Evolutionary conservation across 2,113 vertebrate genomes (phyloP), one percentile per base, ranked within the genome.

Genomic region (Plecturocebus donacophilus): DNA sequence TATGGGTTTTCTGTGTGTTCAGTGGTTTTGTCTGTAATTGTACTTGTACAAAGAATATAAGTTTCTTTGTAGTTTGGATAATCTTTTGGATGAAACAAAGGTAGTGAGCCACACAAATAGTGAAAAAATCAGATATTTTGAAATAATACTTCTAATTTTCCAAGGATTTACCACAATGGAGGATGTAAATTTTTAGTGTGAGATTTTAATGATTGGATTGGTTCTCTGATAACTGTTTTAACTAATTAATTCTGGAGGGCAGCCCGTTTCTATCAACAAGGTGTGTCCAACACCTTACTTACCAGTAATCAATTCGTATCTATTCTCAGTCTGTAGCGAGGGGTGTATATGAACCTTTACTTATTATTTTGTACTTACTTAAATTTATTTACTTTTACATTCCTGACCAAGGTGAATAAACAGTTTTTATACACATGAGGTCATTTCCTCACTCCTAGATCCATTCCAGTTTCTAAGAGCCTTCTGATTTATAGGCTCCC

Each of bases 401-500:
- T 95, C 40, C 52, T 93, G 80, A 90, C 58, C 13, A 82, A 97
- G 96, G 79, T 61, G 45, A 96, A 70, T 91, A 89, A 38, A 49
- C 38, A 21, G 38, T 40, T 38, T 97, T 94, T 89, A 90, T 89
- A 90, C 25, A 85, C 20, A 73, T 93, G 91, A 93, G 20, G 97
- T 97, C 9, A 95, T 95, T 98, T 97, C 83, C 89, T 90, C 42
- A 93, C 49, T 86, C 68, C 5, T 20, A 8, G 91, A 82, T 35
- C 58, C 52, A 81, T 86, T 87, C 49, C n/a, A 91, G 10, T 94
- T 97, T 97, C 95, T 97, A 85, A 97, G 91, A 70, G 87, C 23
- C 2, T 95, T 95, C 83, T 97, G 93, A 96, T 97, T 96, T 96
- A 97, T 32, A 95, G 86, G 11, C 75, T 96, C 56, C 97, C 80